These are phyloP conservation scores for Xiphias gladius DNA, from an alignment of 2,113 vertebrate species.

Conservation along the genomic window DNA sequence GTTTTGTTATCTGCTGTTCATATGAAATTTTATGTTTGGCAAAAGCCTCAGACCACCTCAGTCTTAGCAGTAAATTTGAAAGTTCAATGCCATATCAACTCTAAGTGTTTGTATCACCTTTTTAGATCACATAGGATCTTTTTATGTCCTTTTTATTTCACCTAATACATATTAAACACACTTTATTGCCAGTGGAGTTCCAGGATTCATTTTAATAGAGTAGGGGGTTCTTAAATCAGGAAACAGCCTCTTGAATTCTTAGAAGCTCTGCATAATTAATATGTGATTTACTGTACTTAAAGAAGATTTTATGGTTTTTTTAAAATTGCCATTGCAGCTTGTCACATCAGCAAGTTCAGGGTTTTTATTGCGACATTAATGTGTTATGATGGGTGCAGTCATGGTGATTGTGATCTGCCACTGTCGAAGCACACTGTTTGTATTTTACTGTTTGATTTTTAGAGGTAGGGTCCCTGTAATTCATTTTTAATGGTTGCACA, in stretches of 20 bases:
- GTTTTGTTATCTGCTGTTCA: background rate
- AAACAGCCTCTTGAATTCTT: slow-evolving; percentile 72
- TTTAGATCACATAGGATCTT: slow-evolving; percentile 28
- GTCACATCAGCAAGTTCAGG: slow-evolving; percentile 84
- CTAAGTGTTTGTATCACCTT: slow-evolving; percentile 31
- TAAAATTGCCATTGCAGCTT: slow-evolving; percentile 77
- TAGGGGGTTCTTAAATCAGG: slow-evolving; percentile 71
- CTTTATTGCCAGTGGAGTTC: slow-evolving; percentile 52
- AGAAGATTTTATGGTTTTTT: slow-evolving; percentile 77
- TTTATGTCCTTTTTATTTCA: slow-evolving; percentile 58
- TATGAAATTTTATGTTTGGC: background rate
- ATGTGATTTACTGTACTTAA: slow-evolving; percentile 78
- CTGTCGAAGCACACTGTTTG: slow-evolving; percentile 22
- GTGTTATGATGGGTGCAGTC: slow-evolving; percentile 76
- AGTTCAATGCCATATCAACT: slow-evolving; percentile 25
- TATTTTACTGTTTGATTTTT: slow-evolving; percentile 66
- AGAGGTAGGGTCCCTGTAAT: slow-evolving; percentile 46
- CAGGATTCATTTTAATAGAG: slow-evolving; percentile 64
- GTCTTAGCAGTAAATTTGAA: slow-evolving; percentile 7
- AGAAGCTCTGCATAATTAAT: slow-evolving; percentile 78
- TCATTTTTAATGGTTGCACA: slow-evolving; percentile 55
- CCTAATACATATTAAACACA: slow-evolving; percentile 66
- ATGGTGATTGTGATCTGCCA: slow-evolving; percentile 67
- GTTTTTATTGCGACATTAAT: slow-evolving; percentile 81
- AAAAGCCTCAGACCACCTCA: background rate